Percentiles rank a stretch among this genome's conserved stretches.
Conservation (phyloP, 2,113 vertebrate genomes). For the Archilochus colubris region DNA sequence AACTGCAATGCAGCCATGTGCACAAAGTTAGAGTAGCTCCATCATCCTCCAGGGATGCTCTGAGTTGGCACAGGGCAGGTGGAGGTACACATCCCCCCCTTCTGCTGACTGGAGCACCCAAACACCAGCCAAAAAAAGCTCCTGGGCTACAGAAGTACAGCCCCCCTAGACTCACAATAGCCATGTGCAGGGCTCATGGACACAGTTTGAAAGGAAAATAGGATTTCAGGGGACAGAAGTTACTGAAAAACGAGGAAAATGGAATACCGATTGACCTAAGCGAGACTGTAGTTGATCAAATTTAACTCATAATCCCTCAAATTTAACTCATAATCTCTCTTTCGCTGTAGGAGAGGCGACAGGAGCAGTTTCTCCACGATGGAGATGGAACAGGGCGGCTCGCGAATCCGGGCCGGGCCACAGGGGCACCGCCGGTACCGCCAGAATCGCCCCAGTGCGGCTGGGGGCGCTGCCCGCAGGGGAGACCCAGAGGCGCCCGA, state of each 20-base stretch:
- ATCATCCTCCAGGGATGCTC: fast-evolving
- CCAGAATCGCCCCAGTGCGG: too few species aligned
- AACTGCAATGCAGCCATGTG: not conserved
- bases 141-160: not conserved
- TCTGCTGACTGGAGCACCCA: not conserved
- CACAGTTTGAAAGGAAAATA: not conserved
- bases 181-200: fast-evolving
- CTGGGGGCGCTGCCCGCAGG: not conserved
- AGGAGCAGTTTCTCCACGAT: fast-evolving
- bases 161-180: not conserved
- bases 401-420: not conserved
- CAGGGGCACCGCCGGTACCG: too few species aligned
- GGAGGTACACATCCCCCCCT: not conserved
- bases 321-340: not conserved
- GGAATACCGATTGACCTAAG: too few species aligned
- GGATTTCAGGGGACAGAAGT: not conserved
- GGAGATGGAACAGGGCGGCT: not conserved
- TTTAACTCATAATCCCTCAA: not conserved
- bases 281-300: too few species aligned
- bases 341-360: not conserved
- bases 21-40: not conserved
- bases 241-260: fast-evolving
- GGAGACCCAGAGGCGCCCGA: too few species aligned
- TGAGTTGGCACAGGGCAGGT: fast-evolving
- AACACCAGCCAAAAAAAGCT: not conserved